Percentiles rank a stretch among this genome's conserved stretches.
Conservation (phyloP, 2,797 vertebrate genomes). For the Buphagus erythrorhynchus region DNA sequence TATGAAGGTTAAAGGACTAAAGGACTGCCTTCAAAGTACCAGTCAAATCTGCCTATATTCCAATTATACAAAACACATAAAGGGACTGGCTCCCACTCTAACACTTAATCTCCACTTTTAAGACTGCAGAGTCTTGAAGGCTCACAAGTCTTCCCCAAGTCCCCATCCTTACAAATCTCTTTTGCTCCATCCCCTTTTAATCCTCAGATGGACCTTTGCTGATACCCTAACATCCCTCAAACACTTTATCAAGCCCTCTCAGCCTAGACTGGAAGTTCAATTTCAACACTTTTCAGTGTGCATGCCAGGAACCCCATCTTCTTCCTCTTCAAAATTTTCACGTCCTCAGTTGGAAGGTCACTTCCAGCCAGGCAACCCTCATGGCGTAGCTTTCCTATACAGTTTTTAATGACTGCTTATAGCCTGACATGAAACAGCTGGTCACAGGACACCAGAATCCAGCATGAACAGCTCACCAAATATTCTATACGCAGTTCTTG, state of each 20-base stretch:
- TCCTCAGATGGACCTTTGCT: neutral
- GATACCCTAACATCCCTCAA: neutral
- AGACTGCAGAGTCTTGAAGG: neutral
- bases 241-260: neutral
- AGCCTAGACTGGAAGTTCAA: neutral
- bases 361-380: neutral
- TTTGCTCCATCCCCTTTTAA: neutral
- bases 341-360: neutral
- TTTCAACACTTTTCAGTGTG: neutral
- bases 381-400: neutral
- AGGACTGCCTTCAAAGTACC: neutral
- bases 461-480: neutral
- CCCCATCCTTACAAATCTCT: neutral
- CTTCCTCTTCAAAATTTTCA: neutral
- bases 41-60: rapidly evolving
- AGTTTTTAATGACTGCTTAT: neutral
- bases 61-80: neutral
- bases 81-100: neutral
- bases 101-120: neutral
- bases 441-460: neutral
- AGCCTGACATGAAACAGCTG: neutral
- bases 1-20: neutral
- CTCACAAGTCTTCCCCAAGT: neutral
- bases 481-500: neutral
- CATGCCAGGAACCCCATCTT: neutral